phyloP scores from a whole-genome alignment of 2,797 vertebrate species.

The Arrhamphus sclerolepis region DNA sequence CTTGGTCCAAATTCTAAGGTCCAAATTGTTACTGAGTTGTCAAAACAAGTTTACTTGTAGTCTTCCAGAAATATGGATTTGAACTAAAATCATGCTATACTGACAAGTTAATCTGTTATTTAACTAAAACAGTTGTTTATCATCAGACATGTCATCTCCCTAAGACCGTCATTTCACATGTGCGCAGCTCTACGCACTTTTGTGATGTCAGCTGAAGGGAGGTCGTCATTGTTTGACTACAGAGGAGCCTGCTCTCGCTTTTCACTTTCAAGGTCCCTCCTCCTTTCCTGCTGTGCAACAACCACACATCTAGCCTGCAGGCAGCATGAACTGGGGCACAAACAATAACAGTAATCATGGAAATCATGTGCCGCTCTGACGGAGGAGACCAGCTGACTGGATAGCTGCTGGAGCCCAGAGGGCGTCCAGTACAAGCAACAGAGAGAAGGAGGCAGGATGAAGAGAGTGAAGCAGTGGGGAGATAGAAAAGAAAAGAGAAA shows the following conservation, averaged over 20 bases:
- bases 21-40: no score
- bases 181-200: not conserved
- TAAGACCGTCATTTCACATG: not conserved
- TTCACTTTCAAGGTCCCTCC: constrained; percentile 16
- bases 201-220: constrained; percentile 4
- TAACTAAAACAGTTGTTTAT: no score
- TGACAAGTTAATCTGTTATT: no score
- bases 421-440: constrained; percentile 46
- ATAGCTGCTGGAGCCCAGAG: constrained; percentile 67
- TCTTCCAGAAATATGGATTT: constrained; percentile 2
- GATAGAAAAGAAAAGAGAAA: not conserved
- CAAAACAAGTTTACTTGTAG: no score
- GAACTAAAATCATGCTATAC: not conserved
- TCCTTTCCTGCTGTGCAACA: constrained; percentile 29
- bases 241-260: not conserved
- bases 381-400: constrained; percentile 80
- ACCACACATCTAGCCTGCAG: constrained; percentile 62
- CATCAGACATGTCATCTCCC: no score
- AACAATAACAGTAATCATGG: constrained; percentile 81
- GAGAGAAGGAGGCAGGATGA: constrained; percentile 13
- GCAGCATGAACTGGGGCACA: constrained; percentile 75
- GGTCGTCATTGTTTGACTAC: constrained; percentile 5
- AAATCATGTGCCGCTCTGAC: constrained; percentile 78
- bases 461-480: constrained; percentile 7
- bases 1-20: no score